phyloP scores from a whole-genome alignment of 2,888 invertebrate genomes.

The Tipula lateralis region DNA sequence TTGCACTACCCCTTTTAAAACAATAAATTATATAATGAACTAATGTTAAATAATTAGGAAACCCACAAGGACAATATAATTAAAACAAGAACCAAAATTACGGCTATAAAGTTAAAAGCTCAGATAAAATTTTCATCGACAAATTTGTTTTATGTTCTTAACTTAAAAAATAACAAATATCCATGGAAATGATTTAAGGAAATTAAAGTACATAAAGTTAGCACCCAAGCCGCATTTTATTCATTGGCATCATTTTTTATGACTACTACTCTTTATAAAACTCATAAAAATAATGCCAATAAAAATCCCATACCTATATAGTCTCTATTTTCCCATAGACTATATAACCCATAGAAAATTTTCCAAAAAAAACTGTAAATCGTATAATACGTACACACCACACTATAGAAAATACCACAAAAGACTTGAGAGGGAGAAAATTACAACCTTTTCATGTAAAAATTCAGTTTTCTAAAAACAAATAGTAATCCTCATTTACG shows the following conservation, averaged over 20 bases:
- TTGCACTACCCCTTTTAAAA: not conserved
- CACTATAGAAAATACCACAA: not conserved
- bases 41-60: not conserved
- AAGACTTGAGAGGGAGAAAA: not conserved
- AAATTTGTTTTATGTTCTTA: not conserved
- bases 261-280: not conserved
- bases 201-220: not conserved
- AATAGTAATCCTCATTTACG: not conserved
- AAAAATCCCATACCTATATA: not conserved
- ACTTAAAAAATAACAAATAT: not conserved
- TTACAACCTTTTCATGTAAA: not conserved
- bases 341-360: not conserved
- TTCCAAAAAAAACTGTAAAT: not conserved
- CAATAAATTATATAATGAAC: not conserved
- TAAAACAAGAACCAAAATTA: not conserved
- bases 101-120: not conserved
- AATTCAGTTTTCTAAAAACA: not conserved
- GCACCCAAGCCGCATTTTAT: not conserved
- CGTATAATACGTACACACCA: too few relatives aligned
- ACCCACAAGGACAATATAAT: not conserved
- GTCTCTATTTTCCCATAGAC: not conserved
- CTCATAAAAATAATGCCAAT: not conserved
- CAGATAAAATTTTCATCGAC: not conserved
- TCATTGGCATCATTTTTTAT: not conserved
- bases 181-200: not conserved